Evolutionary conservation across 2,888 invertebrate genomes (phyloP).

Genomic region (Lasius platythorax): DNA sequence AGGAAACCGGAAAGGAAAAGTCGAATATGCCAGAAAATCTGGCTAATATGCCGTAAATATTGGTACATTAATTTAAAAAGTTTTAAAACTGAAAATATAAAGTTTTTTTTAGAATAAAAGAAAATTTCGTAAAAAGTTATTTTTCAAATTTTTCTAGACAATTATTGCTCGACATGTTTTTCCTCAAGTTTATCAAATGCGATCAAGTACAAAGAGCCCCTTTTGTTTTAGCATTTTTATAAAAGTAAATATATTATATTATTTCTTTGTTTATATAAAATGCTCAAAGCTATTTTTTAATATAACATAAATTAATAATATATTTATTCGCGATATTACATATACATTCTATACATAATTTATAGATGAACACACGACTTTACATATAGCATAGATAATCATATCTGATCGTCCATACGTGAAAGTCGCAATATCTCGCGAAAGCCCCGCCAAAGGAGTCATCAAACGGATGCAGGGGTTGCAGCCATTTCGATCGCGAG

Average conservation of each 20-base stretch:
- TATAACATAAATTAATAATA: not conserved
- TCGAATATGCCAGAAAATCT: constrained; percentile 39
- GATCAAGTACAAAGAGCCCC: not conserved
- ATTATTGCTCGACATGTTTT: not conserved
- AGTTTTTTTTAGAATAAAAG: not conserved
- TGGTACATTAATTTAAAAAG: constrained; percentile 18
- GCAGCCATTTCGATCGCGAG: constrained; percentile 74
- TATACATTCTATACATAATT: constrained; percentile 4
- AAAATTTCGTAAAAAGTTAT: too few species aligned
- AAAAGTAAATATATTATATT: not conserved
- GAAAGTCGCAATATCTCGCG: constrained; percentile 30
- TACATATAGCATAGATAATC: not conserved
- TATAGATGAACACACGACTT: not conserved
- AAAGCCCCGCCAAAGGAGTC: constrained; percentile 34
- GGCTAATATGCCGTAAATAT: constrained; percentile 24
- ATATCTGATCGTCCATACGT: not conserved
- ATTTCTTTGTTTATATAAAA: not conserved
- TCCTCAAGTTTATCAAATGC: not conserved
- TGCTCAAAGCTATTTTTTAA: not conserved
- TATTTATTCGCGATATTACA: not conserved
- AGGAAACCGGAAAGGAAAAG: constrained; percentile 22
- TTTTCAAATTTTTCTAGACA: not conserved
- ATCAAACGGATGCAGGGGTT: constrained; percentile 45
- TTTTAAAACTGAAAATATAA: not conserved
- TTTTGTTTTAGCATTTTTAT: not conserved